phyloP scores from a whole-genome alignment of 92 coral and sea anemone species.

The Phymanthus crucifer region DNA sequence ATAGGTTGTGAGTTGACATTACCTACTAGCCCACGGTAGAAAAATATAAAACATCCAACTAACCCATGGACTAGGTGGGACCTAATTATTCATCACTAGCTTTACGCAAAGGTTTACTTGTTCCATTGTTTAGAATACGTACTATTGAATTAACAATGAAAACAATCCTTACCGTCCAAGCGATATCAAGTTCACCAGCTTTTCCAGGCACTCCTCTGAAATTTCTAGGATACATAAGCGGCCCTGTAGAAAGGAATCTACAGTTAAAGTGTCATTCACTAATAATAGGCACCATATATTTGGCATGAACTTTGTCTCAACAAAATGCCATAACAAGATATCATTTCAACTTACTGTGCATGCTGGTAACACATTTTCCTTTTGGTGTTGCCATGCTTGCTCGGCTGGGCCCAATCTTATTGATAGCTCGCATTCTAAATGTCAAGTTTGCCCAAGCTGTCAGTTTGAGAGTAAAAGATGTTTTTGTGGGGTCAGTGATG shows the following conservation, averaged over 20 bases:
- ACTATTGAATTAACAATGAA: not conserved
- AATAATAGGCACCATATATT: too few relatives aligned
- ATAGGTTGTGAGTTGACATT: too few relatives aligned
- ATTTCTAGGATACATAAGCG: conserved; percentile 53
- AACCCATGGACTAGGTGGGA: too few relatives aligned
- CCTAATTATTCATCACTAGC: not conserved
- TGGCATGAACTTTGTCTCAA: not conserved
- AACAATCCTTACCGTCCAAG: conserved; percentile 62
- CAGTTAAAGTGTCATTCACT: not conserved
- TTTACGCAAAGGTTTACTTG: not conserved
- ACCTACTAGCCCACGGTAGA: too few relatives aligned
- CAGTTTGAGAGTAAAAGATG: conserved; percentile 29
- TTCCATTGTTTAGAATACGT: not conserved
- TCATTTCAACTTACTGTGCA: conserved; percentile 37
- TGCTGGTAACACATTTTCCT: conserved; percentile 53
- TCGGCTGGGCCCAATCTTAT: conserved; percentile 72
- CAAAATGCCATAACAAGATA: not conserved
- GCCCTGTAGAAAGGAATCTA: conserved; percentile 7
- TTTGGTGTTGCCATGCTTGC: conserved; percentile 67
- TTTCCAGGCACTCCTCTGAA: conserved; percentile 61
- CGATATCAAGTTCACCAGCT: conserved; percentile 59
- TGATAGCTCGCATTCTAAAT: conserved; percentile 82
- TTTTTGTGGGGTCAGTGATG: conserved; percentile 45
- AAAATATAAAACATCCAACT: too few relatives aligned
- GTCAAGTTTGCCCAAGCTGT: conserved; percentile 70